Base-by-base conservation (phyloP, 2,888 invertebrate genomes). In the Melanotus villosus region DNA sequence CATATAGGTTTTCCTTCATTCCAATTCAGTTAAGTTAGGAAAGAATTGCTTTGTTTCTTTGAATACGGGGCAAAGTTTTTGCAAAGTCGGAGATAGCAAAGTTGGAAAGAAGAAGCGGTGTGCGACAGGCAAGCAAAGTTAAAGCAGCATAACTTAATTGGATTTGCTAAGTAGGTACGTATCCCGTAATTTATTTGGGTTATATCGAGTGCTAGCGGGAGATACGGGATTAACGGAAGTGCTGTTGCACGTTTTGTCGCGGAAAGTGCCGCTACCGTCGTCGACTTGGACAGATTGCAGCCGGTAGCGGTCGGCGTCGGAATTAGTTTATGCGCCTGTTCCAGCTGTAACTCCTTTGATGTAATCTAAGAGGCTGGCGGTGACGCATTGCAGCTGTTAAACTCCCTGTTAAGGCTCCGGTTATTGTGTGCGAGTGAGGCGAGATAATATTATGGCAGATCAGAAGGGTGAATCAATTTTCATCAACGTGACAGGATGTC, bases 371-470 rank as follows among this genome's bases (percentile, higher is more conserved):
- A 64, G 21, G 45, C 69, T 68, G 59, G 59, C 36, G 50, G 72
- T 78, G 78, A 77, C 79, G 79, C 79, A 79, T 77, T 78, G 79
- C 79, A 79, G 78, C 74, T 76, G 76, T 59, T 77, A 78, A 78
- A 73, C 70, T 66, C 68, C 57, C 71, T 74, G 76, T 63, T 76
- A 76, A 77, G 71, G 73, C 65, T 68, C 57, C 68, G 70, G 72
- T 73, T 73, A 76, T 73, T 75, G 74, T 76, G 73, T 72, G 71
- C 68, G 72, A 68, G 72, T 65, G 74, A 71, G 69, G 75, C 70
- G 68, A 76, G 76, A 77, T 76, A 78, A 77, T 74, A 73, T 77
- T 78, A 77, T 76, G 74, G 74, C 72, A 74, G 73, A 77, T 76
- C 77, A 73, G 72, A 72, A 71, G 74, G 73, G 70, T 71, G 73